Conservation (phyloP, 2,797 vertebrate species). For the Peromyscus nudipes region DNA sequence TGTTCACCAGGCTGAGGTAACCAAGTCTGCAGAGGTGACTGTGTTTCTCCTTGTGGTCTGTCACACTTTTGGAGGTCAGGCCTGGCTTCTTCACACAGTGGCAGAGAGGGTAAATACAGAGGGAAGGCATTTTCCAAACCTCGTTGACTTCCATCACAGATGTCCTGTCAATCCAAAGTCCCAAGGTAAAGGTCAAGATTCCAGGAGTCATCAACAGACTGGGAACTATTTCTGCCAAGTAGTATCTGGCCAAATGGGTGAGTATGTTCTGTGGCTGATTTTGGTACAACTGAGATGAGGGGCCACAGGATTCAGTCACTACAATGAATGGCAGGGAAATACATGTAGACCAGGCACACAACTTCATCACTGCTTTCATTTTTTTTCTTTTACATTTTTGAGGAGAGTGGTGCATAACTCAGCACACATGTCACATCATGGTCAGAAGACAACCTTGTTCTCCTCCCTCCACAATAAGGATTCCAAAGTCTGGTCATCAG, state of each 20-base stretch:
- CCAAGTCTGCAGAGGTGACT: too few relatives aligned
- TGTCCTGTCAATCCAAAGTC: background rate
- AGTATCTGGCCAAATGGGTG: background rate
- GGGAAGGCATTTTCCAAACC: background rate
- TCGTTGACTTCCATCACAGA: background rate
- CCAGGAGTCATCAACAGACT: background rate
- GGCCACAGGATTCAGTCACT: too few relatives aligned
- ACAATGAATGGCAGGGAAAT: background rate
- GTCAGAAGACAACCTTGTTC: background rate
- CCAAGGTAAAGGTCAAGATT: background rate
- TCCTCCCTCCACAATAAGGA: background rate
- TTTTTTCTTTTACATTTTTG: too few relatives aligned
- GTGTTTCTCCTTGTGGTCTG: background rate
- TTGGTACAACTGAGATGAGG: background rate
- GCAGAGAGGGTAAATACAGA: background rate
- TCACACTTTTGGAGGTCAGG: background rate
- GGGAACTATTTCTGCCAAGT: too few relatives aligned
- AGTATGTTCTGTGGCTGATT: background rate
- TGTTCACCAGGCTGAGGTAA: background rate
- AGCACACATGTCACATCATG: background rate
- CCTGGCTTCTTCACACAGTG: background rate
- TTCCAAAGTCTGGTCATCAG: background rate
- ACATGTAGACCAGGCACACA: background rate
- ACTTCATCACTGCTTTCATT: too few relatives aligned
- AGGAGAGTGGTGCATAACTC: background rate